Evolutionary conservation across 2,888 invertebrate genomes (phyloP).

Genomic region (Clistopyga incitator): DNA sequence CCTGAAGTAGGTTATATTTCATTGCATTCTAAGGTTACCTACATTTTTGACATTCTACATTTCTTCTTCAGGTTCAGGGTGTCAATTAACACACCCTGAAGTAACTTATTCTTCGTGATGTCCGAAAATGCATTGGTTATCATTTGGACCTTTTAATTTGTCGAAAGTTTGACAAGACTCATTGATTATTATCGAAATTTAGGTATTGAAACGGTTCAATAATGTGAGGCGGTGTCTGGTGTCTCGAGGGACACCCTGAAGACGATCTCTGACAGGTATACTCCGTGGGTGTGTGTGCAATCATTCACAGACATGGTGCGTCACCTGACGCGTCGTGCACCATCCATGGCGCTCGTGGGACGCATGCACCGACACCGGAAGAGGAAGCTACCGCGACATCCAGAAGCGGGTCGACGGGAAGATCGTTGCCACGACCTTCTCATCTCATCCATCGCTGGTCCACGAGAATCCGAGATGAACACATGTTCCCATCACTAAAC

Average conservation of each 20-base stretch:
- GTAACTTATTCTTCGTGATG: no score
- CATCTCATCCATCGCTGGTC: conserved; percentile 35
- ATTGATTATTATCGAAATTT: no score
- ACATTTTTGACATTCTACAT: no score
- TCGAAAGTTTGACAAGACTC: no score
- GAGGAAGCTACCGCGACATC: conserved; percentile 58
- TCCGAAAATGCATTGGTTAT: no score
- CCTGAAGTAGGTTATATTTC: no score
- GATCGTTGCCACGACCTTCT: conserved; percentile 53
- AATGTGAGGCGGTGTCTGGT: no score
- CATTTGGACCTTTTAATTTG: no score
- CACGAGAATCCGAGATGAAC: conserved; percentile 41
- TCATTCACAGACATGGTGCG: conserved; percentile 17
- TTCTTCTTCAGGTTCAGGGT: no score
- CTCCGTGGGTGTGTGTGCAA: not conserved
- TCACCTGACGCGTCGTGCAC: conserved; percentile 62
- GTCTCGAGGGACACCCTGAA: not conserved
- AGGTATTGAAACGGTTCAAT: no score
- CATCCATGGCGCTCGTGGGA: conserved; percentile 51
- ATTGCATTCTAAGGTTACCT: no score
- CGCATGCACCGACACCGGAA: conserved; percentile 62
- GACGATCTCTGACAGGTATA: not conserved
- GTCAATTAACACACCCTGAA: no score
- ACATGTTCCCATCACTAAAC: conserved; percentile 50
- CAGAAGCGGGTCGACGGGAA: conserved; percentile 31